Conservation (phyloP, 2,888 invertebrate genomes). For the Lydus trimaculatus region DNA sequence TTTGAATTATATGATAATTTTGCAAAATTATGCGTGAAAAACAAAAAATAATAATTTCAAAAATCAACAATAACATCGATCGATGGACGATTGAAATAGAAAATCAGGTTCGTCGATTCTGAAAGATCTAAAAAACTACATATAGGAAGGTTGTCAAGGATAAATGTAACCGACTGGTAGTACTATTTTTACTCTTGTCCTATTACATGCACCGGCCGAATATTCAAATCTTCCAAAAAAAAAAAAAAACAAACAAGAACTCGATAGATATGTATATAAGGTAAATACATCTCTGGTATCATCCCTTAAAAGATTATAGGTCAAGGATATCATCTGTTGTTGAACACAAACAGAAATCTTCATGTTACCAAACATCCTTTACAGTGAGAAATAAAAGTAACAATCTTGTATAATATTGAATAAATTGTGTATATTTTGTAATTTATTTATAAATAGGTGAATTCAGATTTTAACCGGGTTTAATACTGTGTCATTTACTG, state of each 20-base stretch:
- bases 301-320: conserved; percentile 29
- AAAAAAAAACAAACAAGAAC: conserved; percentile 15
- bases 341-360: not conserved
- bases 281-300: conserved; percentile 24
- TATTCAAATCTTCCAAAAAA: conserved; percentile 12
- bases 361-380: not conserved
- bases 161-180: conserved; percentile 23
- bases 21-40: too few species aligned
- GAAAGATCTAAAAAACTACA: conserved; percentile 19
- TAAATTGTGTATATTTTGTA: conserved; percentile 20
- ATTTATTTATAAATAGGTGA: conserved; percentile 9
- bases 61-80: not conserved
- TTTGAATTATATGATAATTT: not conserved
- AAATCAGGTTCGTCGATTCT: conserved; percentile 22
- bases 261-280: conserved; percentile 11
- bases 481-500: conserved; percentile 15
- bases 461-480: conserved; percentile 1
- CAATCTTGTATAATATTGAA: conserved; percentile 15
- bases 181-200: conserved; percentile 23
- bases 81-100: conserved; percentile 16
- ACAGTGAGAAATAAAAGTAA: not conserved
- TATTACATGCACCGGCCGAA: conserved; percentile 17
- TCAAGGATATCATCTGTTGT: conserved; percentile 23
- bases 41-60: not conserved
- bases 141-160: conserved; percentile 26